Evolutionary conservation across 2,888 invertebrate genomes (phyloP), one percentile per base, ranked within the genome.

Genomic region (Linyphia triangularis): DNA sequence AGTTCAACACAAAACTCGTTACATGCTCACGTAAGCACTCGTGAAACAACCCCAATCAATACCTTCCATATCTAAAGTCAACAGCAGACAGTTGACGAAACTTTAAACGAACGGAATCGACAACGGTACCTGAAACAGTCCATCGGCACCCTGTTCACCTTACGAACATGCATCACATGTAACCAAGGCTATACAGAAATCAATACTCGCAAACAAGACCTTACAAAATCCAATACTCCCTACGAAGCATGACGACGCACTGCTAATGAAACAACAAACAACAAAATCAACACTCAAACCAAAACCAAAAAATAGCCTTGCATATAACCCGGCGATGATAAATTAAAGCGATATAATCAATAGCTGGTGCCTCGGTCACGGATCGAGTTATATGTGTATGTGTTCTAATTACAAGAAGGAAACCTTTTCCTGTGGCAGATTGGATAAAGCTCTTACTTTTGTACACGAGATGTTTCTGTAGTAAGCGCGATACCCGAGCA

Each of bases 271-370:
- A 51, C 51, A 51, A n/a, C 51, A 51, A 51, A 13, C 51, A n/a
- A 51, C n/a, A 51, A 2, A 51, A 9, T 16, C 51, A 16, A 51
- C 10, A 13, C 40, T 51, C 16, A n/a, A 51, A 51, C 13, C n/a
- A 51, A 51, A 51, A 51, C 13, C 51, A 10, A n/a, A n/a, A n/a
- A n/a, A n/a, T n/a, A n/a, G n/a, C n/a, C n/a, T n/a, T n/a, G n/a
- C n/a, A n/a, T n/a, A n/a, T n/a, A n/a, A n/a, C n/a, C n/a, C 19
- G 9, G 30, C 5, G 65, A 43, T 70, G 70, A 70, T 70, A 70
- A 70, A 70, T 70, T 70, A 70, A 70, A 28, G 43, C n/a, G 70
- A 70, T 70, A 43, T 70, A 43, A 70, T 70, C 70, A 70, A 70
- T 70, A 43, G 24, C 19, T 9, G 16, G 40, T 37, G n/a, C 37